A percentile compares a stretch with the other conserved stretches of the same genome.
phyloP scores from a whole-genome alignment of 2,797 vertebrate genomes.

The Chelidonichthys spinosus region DNA sequence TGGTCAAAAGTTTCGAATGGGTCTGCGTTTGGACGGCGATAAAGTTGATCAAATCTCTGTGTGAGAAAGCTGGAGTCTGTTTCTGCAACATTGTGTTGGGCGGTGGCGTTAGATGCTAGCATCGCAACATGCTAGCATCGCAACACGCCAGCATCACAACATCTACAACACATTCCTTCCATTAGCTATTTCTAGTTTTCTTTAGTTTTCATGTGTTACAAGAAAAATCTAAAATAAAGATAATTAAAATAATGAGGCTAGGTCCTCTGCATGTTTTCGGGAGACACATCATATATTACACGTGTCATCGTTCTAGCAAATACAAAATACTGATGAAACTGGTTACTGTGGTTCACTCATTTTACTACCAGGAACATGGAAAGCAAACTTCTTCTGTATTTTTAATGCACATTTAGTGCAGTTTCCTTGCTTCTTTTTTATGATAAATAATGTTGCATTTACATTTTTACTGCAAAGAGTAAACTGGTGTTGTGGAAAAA shows the following conservation, averaged over 20 bases:
- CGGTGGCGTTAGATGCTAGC: not conserved
- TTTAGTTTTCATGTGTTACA: not conserved
- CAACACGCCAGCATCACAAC: not conserved
- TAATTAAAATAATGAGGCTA: no score
- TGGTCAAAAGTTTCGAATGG: slow-evolving; percentile 22
- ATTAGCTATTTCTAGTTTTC: no score
- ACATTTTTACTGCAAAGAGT: not conserved
- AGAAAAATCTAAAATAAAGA: no score
- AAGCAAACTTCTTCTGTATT: not conserved
- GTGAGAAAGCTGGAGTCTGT: not conserved
- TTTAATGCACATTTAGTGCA: not conserved
- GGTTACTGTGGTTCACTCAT: not conserved
- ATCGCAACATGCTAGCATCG: not conserved
- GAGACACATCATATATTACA: not conserved
- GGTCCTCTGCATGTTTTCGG: not conserved
- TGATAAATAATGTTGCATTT: not conserved
- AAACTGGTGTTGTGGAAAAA: no score
- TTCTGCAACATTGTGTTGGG: not conserved
- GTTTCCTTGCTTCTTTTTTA: not conserved
- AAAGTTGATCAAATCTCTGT: not conserved
- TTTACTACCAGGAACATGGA: not conserved
- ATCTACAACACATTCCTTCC: not conserved
- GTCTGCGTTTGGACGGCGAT: not conserved
- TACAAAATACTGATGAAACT: not conserved
- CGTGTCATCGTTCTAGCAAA: not conserved